Base-by-base conservation (phyloP, 2,888 invertebrate species). In the Lampropteryx suffumata region DNA sequence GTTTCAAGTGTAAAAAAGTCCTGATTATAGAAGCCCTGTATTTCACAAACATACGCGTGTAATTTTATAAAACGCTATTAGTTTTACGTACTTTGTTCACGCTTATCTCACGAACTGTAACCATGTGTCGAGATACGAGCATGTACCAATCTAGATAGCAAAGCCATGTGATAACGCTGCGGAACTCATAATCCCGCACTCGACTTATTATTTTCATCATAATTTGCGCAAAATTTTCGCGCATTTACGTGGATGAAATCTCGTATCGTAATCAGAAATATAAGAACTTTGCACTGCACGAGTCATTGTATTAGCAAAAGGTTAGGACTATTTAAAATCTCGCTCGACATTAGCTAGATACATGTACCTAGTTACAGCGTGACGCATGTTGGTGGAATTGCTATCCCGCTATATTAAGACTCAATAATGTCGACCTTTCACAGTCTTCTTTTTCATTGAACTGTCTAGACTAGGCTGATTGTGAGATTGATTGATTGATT, bases 21-120 rank as follows among this genome's bases (percentile, higher is more conserved):
- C 7, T 21, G 4, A 17, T 30, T 40, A 40, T 40, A 21, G 28
- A 17, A 32, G 4, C 0, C 0, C 6, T 9, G 12, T 24, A 12
- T 17, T 40, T 40, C 28, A 21, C 9, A 30, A 35, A 44, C 24
- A 30, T 32, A 32, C 9, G 30, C 28, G 27, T 45, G 40, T 37
- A 13, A 32, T 52, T 40, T 51, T 50, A 58, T 52, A 37, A 51
- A 13, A 9, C 11, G 12, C 13, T 33, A 12, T 44, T 39, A 26
- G 34, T 8, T 47, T 40, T 36, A 41, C n/a, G 50, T 55, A 58
- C 55, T 55, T 55, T 58, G 52, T 26, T 39, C 52, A 1, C 17
- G 13, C 49, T 50, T 55, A 55, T 58, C 58, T 27, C 28, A 14
- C 33, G 13, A 27, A 43, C 39, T 45, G 36, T 39, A 41, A 40